These are phyloP conservation scores for Acanthurus leucopareius DNA, from an alignment of 2,797 vertebrate species.

Conservation along the genomic window DNA sequence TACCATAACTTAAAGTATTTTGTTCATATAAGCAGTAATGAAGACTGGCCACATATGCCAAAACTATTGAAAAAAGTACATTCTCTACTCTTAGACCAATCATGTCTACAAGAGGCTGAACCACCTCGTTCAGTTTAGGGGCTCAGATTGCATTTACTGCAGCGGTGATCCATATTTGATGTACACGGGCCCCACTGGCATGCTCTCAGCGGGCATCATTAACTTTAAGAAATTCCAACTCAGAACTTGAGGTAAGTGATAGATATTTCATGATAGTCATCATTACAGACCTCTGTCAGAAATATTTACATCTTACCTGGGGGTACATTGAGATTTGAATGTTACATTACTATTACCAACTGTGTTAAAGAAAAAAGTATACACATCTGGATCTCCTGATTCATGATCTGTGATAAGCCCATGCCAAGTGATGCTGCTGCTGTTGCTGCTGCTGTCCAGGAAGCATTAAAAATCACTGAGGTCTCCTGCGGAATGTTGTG, in stretches of 20 bases:
- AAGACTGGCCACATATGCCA: not conserved
- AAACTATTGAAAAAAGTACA: not conserved
- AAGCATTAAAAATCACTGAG: conserved; percentile 48
- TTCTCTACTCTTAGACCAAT: not conserved
- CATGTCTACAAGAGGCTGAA: not conserved
- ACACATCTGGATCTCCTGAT: conserved; percentile 13
- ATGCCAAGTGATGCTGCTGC: conserved; percentile 7
- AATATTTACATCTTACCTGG: conserved; percentile 51
- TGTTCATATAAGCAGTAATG: not conserved
- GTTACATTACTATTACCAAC: conserved; percentile 20
- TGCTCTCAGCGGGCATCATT: conserved; percentile 65
- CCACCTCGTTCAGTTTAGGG: conserved; percentile 4
- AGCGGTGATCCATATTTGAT: conserved; percentile 35
- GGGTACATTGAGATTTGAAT: conserved; percentile 28
- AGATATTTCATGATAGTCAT: conserved; percentile 66
- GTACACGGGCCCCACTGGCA: conserved; percentile 15
- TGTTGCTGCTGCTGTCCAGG: conserved; percentile 23
- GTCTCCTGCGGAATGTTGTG: conserved; percentile 3
- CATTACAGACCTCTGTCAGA: conserved; percentile 55
- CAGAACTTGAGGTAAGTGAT: conserved; percentile 42
- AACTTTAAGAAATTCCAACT: conserved; percentile 39
- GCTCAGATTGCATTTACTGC: conserved; percentile 36
- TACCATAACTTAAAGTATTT: not conserved
- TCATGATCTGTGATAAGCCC: conserved; percentile 12
- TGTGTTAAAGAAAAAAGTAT: conserved; percentile 11